Base-by-base conservation (phyloP, 2,888 invertebrate genomes). In the Drosophila neutralis region DNA sequence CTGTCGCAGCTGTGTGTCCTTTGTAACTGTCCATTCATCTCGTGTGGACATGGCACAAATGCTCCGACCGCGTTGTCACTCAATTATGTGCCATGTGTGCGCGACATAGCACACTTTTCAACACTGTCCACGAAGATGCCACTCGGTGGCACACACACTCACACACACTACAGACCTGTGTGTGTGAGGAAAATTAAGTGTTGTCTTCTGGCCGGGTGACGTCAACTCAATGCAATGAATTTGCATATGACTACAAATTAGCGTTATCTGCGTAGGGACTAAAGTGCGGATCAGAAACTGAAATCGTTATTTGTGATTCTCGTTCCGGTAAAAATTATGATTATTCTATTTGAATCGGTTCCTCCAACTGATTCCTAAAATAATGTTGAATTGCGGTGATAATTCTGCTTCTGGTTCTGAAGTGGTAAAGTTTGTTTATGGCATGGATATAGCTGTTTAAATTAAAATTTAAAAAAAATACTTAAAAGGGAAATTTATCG, bases 11-110 rank as follows among this genome's bases (percentile, higher is more conserved):
- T 29, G 18, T 21, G 35, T 24, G 35, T 15, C 49, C 51, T 24
- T 40, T 33, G n/a, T n/a, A 27, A n/a, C 53, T 33, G 35, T 63
- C 57, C 57, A 35, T 59, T 27, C 52, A 56, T 56, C 52, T 29
- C 18, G 54, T 73, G 71, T 76, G 78, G 67, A 76, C 76, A 83
- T 73, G 84, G 82, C 81, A 45, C 45, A 84, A 89, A 84, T 83
- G 84, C 78, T 78, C 71, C 71, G 73, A 87, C 84, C 84, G 83
- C 89, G 88, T 88, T 90, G 90, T 87, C 90, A 90, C 89, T 87
- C 87, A 87, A 87, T 87, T 87, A 87, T 87, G 89, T 82, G 87
- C 84, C 87, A 81, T 78, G 84, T 84, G 88, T 68, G 89, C 76
- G 76, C 70, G 71, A 73, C 82, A 72, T 76, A 72, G 87, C 87